These are phyloP conservation scores for Pteronotus mesoamericanus DNA, from an alignment of 2,797 vertebrate genomes.

Conservation along the genomic window DNA sequence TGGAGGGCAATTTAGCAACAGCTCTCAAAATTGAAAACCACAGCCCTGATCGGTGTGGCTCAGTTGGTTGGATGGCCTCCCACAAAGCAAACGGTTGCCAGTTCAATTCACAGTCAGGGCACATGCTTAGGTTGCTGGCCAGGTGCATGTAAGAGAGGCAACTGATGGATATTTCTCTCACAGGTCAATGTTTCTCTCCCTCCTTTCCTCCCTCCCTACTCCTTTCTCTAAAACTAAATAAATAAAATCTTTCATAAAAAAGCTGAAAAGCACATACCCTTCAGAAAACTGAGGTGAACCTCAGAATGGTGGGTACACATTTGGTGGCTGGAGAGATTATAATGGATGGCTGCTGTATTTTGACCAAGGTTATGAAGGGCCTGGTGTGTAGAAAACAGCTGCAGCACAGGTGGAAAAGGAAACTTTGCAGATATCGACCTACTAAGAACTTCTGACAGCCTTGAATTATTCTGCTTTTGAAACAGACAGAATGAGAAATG, in stretches of 20 bases:
- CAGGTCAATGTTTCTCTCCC: background rate
- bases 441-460: slow-evolving; percentile 93
- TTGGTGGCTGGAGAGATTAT: slow-evolving; percentile 91
- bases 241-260: background rate
- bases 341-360: slow-evolving; percentile 90
- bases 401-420: slow-evolving; percentile 96
- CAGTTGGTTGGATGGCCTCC: background rate
- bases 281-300: fast-evolving
- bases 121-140: background rate
- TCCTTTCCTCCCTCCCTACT: too few species aligned
- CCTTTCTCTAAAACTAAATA: background rate
- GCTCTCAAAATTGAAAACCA: background rate
- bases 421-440: slow-evolving; percentile 91
- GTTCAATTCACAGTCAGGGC: background rate
- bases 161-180: background rate
- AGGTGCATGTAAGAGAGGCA: background rate
- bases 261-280: background rate
- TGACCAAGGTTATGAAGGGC: slow-evolving; percentile 94
- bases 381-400: slow-evolving; percentile 94
- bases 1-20: background rate
- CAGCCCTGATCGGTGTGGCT: background rate
- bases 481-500: slow-evolving; percentile 97
- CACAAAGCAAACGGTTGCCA: background rate
- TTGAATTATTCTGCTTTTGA: slow-evolving; percentile 94
- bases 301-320: slow-evolving; percentile 88